These are phyloP conservation scores for Garrulus glandarius DNA, from an alignment of 2,797 vertebrate species.

Conservation along the genomic window DNA sequence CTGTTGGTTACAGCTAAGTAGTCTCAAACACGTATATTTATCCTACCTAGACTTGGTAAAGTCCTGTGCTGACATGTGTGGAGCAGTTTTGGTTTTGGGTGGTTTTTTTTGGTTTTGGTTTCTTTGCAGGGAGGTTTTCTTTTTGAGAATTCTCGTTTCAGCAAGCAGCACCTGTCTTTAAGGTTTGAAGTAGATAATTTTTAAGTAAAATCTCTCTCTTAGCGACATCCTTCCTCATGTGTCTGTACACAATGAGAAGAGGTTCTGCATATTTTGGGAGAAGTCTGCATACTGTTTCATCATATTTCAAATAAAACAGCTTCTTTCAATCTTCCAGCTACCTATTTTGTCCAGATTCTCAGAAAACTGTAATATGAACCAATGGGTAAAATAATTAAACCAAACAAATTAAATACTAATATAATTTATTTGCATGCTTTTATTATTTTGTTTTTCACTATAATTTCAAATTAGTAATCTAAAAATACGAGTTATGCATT, in stretches of 20 bases:
- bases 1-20: slow-evolving; percentile 15
- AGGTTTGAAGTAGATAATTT: neutral
- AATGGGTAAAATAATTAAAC: neutral
- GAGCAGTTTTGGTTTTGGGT: neutral
- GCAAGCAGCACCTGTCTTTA: neutral
- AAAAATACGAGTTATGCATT: neutral
- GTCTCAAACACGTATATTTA: neutral
- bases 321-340: neutral
- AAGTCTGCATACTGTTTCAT: neutral
- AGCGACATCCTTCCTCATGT: neutral
- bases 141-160: neutral
- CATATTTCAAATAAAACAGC: neutral
- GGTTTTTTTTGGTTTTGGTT: neutral
- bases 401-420: neutral
- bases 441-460: neutral
- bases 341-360: neutral
- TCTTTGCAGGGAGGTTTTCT: neutral
- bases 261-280: neutral
- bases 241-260: neutral
- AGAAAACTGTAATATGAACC: neutral
- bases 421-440: neutral
- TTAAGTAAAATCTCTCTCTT: neutral
- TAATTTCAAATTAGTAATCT: neutral
- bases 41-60: neutral
- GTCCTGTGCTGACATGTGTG: neutral